phyloP scores from a whole-genome alignment of 30 jellyfish, hydroid and myxozoan genomes.

The Aurelia aurita complex sp. Pacific region DNA sequence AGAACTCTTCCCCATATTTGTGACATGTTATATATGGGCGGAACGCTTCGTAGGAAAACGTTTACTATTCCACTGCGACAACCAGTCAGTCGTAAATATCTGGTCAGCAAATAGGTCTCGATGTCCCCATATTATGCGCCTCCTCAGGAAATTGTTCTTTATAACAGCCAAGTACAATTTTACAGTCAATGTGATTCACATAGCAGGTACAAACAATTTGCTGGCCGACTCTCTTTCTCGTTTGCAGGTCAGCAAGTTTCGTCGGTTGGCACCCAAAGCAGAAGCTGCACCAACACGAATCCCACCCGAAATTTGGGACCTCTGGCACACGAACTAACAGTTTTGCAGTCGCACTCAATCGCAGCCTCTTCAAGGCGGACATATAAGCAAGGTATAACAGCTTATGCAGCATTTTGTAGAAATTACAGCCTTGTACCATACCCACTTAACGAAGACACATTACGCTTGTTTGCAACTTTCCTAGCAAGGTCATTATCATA shows the following conservation, averaged over 20 bases:
- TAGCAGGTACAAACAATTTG: not conserved
- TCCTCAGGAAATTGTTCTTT: constrained; percentile 2
- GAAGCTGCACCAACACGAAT: constrained; percentile 4
- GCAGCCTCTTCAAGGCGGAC: not conserved
- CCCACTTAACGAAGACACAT: not conserved
- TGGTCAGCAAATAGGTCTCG: no score
- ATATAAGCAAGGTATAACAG: not conserved
- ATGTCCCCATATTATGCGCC: not conserved
- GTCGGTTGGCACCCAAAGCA: constrained; percentile 18
- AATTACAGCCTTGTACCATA: not conserved
- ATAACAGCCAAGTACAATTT: not conserved
- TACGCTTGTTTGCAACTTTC: not conserved
- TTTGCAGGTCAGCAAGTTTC: not conserved
- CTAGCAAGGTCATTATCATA: not conserved
- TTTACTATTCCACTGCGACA: no score
- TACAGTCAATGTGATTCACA: constrained; percentile 10
- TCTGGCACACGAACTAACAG: not conserved
- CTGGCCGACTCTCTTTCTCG: constrained; percentile 17
- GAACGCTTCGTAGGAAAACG: no score
- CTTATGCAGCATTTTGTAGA: not conserved
- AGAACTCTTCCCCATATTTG: no score
- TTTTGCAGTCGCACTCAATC: not conserved
- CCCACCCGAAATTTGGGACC: constrained; percentile 14
- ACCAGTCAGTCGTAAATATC: no score
- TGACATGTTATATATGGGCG: no score